A percentile compares a stretch with the other conserved stretches of the same genome.
Conservation (phyloP, 1,140 invertebrate species). For the Zeugodacus cucurbitae region DNA sequence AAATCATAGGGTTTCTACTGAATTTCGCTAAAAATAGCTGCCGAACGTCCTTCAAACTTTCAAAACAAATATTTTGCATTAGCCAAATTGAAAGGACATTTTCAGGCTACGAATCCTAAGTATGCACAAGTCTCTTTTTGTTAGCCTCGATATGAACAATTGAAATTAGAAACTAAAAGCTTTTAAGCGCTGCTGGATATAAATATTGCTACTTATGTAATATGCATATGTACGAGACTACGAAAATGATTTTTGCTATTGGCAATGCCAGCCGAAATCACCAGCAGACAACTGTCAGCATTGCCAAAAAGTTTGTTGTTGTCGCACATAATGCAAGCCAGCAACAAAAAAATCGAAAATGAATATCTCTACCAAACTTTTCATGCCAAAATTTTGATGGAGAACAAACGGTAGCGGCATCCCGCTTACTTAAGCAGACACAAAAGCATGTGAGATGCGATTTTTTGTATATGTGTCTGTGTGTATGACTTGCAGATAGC, state of each 20-base stretch:
- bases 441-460: background rate
- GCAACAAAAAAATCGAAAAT: background rate
- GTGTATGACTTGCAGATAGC: background rate
- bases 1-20: too few relatives aligned
- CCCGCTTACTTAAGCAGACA: background rate
- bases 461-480: too few relatives aligned
- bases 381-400: background rate
- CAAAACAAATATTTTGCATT: background rate
- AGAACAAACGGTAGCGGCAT: background rate
- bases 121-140: background rate
- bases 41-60: background rate
- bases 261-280: background rate
- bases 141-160: background rate
- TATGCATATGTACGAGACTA: background rate
- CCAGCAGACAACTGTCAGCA: background rate
- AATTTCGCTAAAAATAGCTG: background rate
- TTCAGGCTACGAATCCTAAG: background rate
- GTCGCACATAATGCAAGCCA: background rate
- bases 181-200: constrained; percentile 28
- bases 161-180: constrained; percentile 24
- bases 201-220: constrained; percentile 15
- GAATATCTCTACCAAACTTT: background rate
- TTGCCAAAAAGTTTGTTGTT: constrained; percentile 25
- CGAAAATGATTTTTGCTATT: background rate
- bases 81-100: background rate